Evolutionary conservation across 2,888 invertebrate genomes (phyloP).

Genomic region (Drosophila ezoana): DNA sequence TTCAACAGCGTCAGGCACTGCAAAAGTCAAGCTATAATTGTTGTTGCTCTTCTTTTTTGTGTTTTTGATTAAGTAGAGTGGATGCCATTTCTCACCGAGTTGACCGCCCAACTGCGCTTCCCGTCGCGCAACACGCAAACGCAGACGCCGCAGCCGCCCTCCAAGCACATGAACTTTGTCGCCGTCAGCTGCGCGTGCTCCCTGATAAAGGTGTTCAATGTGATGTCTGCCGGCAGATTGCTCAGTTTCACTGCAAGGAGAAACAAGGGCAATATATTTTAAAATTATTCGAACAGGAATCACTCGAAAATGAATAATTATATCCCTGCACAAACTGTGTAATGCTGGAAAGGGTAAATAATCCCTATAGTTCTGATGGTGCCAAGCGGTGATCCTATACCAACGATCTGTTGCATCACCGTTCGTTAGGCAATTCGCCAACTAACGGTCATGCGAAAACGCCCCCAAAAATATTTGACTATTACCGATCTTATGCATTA

Average conservation of each 20-base stretch:
- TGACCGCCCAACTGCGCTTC: conserved; percentile 86
- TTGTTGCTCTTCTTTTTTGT: background rate
- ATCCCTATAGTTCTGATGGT: too few species aligned
- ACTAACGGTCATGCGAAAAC: too few species aligned
- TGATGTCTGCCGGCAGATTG: conserved; percentile 85
- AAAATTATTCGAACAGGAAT: too few species aligned
- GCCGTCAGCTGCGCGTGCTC: conserved; percentile 87
- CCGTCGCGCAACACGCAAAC: conserved; percentile 86
- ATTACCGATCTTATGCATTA: too few species aligned
- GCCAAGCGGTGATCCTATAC: too few species aligned
- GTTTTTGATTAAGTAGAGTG: background rate
- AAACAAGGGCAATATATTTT: background rate
- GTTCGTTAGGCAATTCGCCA: too few species aligned
- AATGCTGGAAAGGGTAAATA: too few species aligned
- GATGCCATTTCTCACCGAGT: conserved; percentile 85
- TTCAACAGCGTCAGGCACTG: conserved; percentile 88
- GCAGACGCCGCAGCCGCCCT: conserved; percentile 89
- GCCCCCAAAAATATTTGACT: too few species aligned
- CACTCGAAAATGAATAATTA: too few species aligned
- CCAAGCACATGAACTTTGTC: conserved; percentile 89
- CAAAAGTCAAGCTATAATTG: background rate
- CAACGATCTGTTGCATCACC: too few species aligned
- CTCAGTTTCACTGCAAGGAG: conserved; percentile 70
- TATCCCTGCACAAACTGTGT: too few species aligned
- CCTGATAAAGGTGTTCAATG: conserved; percentile 87